Evolutionary conservation across 2,797 vertebrate genomes (phyloP), one percentile per base, ranked within the genome.

Genomic region (Loris lydekkerianus): DNA sequence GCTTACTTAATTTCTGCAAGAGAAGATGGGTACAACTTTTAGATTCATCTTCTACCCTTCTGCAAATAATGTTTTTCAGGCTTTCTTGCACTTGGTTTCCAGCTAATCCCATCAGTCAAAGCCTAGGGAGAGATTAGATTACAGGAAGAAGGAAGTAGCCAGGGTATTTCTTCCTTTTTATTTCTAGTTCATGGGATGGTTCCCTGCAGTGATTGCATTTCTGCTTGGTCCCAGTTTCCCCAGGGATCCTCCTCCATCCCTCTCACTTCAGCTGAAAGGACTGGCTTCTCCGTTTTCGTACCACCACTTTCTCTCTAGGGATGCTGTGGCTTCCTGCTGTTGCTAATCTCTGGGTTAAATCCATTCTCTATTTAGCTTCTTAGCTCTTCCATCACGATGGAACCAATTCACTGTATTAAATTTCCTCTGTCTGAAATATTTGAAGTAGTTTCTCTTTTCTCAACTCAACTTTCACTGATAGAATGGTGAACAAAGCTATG

Each of bases 401-500:
- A 60, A 78, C 9, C 58, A 89, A 49, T 73, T 91, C 37, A 70
- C 31, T 14, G 1, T 61, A 94, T 86, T 76, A 63, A 63, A 70
- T 73, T 89, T 81, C 60, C 70, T 89, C 7, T 77, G 18, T 70
- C 78, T 86, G 86, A 91, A 91, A 94, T 91, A 96, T 15, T 69
- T 94, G 43, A 31, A 73, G 17, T 81, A 87, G 20, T 69, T 96
- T 76, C 60, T 94, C 49, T 85, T 86, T 96, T 85, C 58, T n/a
- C 87, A 17, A 69, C 34, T 84, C 37, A 75, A 65, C 56, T 89
- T 91, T 88, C 53, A 75, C 27, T 87, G 72, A 91, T 14, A 88
- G 86, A 94, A 69, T 46, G 56, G 91, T 75, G 94, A 97, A 94
- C 56, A 95, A 95, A 90, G 17, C 27, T 95, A 29, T 46, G 37